Evolutionary conservation across 2,888 invertebrate species (phyloP).

Genomic region (Glomeris marginata): DNA sequence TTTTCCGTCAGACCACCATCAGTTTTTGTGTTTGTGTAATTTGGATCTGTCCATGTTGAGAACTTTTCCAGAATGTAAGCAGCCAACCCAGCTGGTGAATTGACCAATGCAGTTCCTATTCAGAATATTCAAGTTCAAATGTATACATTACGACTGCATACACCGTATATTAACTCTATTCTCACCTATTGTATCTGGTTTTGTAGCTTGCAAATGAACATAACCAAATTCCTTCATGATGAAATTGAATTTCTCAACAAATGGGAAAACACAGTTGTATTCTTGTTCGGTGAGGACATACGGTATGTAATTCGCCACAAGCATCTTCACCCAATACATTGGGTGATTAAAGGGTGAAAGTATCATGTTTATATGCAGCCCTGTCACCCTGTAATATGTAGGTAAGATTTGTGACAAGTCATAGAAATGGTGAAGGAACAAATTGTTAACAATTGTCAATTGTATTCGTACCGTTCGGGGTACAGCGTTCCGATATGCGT

Average conservation of each 20-base stretch:
- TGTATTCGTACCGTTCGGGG: conserved; percentile 35
- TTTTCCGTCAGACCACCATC: conserved; percentile 51
- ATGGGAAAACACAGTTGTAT: conserved; percentile 22
- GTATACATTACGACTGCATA: not conserved
- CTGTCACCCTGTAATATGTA: conserved; percentile 32
- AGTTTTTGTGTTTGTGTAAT: conserved; percentile 31
- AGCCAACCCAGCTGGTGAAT: conserved; percentile 71
- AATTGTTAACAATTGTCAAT: not conserved
- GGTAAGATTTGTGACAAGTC: too few species aligned
- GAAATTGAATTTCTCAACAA: conserved; percentile 19
- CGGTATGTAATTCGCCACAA: conserved; percentile 23
- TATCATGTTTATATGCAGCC: conserved; percentile 51
- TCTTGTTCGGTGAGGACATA: conserved; percentile 22
- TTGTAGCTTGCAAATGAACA: conserved; percentile 66
- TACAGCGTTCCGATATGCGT: conserved; percentile 46
- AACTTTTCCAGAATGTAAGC: conserved; percentile 85
- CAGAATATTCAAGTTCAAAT: not conserved
- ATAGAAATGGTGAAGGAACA: not conserved
- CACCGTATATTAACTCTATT: conserved; percentile 2
- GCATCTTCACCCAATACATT: conserved; percentile 20
- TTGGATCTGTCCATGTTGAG: conserved; percentile 50
- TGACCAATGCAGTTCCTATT: conserved; percentile 48
- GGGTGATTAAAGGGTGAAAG: conserved; percentile 22
- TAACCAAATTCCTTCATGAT: conserved; percentile 35
- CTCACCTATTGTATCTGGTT: conserved; percentile 72